Conservation (phyloP, 53 echinoderm and acorn worm genomes). For the Glandiceps talaboti region DNA sequence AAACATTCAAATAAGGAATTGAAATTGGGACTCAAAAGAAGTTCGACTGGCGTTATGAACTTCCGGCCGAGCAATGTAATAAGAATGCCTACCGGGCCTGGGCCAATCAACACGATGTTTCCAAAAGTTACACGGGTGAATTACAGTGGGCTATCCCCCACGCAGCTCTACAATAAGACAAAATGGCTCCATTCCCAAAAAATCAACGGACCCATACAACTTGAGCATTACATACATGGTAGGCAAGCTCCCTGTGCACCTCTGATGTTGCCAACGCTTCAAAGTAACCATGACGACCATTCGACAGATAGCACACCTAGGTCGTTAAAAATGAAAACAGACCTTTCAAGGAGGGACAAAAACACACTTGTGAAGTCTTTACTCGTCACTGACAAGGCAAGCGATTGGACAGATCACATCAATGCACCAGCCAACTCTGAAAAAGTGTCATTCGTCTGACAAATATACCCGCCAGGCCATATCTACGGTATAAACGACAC, state of each 20-base stretch:
- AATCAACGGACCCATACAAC: not conserved
- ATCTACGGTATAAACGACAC: too few relatives aligned
- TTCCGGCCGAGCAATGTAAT: not conserved
- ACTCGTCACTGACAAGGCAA: too few relatives aligned
- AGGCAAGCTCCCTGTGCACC: not conserved
- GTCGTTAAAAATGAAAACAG: too few relatives aligned
- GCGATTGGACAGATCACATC: too few relatives aligned
- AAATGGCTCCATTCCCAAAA: not conserved
- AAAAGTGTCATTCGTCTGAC: too few relatives aligned
- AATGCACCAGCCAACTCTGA: too few relatives aligned
- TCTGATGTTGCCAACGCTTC: not conserved
- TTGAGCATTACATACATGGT: not conserved
- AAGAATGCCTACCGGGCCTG: not conserved
- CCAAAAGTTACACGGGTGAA: not conserved
- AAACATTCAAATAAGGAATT: not conserved
- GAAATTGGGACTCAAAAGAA: not conserved
- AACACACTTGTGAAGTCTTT: too few relatives aligned
- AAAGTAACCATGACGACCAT: not conserved
- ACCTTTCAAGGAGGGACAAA: too few relatives aligned
- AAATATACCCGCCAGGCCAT: too few relatives aligned
- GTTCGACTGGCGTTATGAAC: not conserved
- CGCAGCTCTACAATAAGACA: not conserved
- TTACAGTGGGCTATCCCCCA: not conserved
- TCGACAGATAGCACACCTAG: not conserved
- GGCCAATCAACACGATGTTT: not conserved